Evolutionary conservation across 1,140 invertebrate genomes (phyloP).

Genomic region (Brachystomella parvula): DNA sequence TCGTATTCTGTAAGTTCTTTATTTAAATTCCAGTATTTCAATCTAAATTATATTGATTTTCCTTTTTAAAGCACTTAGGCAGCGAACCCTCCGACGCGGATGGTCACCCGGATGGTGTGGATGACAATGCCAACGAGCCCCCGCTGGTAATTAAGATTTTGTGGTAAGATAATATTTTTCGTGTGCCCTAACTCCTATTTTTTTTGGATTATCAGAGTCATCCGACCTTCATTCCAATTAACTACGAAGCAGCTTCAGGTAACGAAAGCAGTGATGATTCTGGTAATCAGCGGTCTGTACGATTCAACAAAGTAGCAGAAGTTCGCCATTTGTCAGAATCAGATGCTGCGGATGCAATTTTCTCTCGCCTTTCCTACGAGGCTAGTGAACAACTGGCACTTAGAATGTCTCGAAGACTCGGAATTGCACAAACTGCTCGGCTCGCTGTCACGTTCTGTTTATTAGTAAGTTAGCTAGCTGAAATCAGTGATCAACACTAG

Average conservation of each 20-base stretch:
- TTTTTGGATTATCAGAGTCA: slow-evolving; percentile 54
- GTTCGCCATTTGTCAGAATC: slow-evolving; percentile 65
- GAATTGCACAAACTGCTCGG: slow-evolving; percentile 61
- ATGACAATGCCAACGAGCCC: slow-evolving; percentile 34
- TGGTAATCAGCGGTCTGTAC: slow-evolving; percentile 57
- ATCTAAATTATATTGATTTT: not conserved
- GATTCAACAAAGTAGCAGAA: slow-evolving; percentile 78
- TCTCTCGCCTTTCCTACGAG: slow-evolving; percentile 75
- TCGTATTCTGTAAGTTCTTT: not conserved
- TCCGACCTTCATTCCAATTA: slow-evolving; percentile 72
- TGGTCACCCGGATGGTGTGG: slow-evolving; percentile 20
- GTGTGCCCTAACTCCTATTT: not conserved
- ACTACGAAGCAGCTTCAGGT: slow-evolving; percentile 60
- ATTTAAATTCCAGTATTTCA: not conserved
- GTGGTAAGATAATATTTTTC: not conserved
- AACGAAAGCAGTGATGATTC: slow-evolving; percentile 78
- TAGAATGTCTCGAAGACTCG: slow-evolving; percentile 59
- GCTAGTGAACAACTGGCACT: slow-evolving; percentile 62
- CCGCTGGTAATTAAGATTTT: slow-evolving; percentile 17
- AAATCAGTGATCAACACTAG: slow-evolving; percentile 3
- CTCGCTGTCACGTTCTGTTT: slow-evolving; percentile 68
- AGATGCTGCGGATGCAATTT: slow-evolving; percentile 71
- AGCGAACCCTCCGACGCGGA: slow-evolving; percentile 21
- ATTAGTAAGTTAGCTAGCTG: slow-evolving; percentile 51
- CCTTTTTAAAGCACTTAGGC: slow-evolving; percentile 16